Conservation (phyloP, 2,113 vertebrate species). For the Platanista minor region DNA sequence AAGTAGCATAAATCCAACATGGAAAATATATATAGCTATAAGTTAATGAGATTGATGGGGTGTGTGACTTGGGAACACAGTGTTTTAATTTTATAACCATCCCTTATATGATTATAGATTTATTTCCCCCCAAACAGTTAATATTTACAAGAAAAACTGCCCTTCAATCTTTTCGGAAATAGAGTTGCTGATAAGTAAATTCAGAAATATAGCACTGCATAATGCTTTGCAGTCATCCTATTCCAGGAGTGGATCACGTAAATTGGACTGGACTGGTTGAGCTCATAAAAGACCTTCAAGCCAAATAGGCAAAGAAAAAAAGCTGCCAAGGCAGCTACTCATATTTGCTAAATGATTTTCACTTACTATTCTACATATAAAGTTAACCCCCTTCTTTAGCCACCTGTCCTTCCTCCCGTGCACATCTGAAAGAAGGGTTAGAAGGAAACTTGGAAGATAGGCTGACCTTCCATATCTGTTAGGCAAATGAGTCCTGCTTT, state of each 20-base stretch:
- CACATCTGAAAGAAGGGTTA: background rate
- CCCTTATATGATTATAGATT: background rate
- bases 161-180: background rate
- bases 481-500: background rate
- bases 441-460: background rate
- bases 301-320: background rate
- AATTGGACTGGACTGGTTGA: background rate
- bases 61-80: background rate
- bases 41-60: background rate
- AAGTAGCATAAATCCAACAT: background rate
- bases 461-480: background rate
- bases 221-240: background rate
- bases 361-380: background rate
- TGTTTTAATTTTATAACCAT: slow-evolving; percentile 20
- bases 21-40: background rate
- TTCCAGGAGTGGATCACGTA: background rate
- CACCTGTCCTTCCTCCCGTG: background rate
- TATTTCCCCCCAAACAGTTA: background rate
- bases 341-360: background rate
- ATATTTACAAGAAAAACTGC: slow-evolving; percentile 6
- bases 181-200: slow-evolving; percentile 13
- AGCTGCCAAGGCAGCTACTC: background rate
- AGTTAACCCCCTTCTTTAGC: background rate
- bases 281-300: background rate
- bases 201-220: background rate